A percentile compares a stretch with the other conserved stretches of the same genome.
These are phyloP conservation scores for Cyclophora punctaria DNA, from an alignment of 2,888 invertebrate genomes.

Conservation along the genomic window DNA sequence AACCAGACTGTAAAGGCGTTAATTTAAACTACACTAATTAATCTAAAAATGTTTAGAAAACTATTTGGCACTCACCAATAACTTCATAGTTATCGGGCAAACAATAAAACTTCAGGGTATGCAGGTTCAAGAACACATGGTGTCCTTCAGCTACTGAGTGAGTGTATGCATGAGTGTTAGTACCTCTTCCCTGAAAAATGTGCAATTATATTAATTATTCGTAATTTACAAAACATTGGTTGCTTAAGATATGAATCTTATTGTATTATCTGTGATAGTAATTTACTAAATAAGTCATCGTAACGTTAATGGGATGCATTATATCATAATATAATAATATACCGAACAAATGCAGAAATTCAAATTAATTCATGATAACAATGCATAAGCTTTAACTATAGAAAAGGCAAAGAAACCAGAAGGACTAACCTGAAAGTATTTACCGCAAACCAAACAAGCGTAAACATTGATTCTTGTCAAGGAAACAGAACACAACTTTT, in stretches of 20 bases:
- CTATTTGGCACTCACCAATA: conserved; percentile 79
- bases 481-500: conserved; percentile 98
- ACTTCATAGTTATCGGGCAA: conserved; percentile 99
- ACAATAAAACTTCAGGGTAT: conserved; percentile 98
- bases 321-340: not conserved
- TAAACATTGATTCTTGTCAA: conserved; percentile 99
- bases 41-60: conserved; percentile 3
- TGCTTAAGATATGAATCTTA: too few relatives aligned
- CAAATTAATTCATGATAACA: too few relatives aligned
- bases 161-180: conserved; percentile 98
- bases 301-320: not conserved
- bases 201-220: too few relatives aligned
- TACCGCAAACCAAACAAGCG: conserved; percentile 98
- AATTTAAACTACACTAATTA: not conserved
- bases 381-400: not conserved
- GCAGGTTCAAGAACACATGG: conserved; percentile 97
- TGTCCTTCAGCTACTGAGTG: conserved; percentile 98
- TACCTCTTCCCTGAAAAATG: conserved; percentile 87
- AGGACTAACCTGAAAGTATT: conserved; percentile 85
- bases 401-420: not conserved
- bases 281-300: too few relatives aligned
- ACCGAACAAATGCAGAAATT: too few relatives aligned
- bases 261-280: too few relatives aligned
- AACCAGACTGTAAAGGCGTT: too few relatives aligned
- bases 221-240: too few relatives aligned